Conservation (phyloP, 2,888 invertebrate species). For the Tachystola acroxantha region DNA sequence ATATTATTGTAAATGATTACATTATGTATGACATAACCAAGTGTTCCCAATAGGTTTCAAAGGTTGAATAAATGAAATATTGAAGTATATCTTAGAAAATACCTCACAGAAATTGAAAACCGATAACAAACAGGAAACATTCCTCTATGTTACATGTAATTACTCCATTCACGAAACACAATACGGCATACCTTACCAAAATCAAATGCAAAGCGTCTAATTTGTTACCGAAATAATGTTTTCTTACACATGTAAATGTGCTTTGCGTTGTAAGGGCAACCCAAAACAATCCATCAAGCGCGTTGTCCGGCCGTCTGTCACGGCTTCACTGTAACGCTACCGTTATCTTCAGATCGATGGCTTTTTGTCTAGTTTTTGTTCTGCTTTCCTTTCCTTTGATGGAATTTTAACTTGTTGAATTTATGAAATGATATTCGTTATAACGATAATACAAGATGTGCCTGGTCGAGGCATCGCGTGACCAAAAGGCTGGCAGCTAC, state of each 20-base stretch:
- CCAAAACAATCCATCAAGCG: conserved; percentile 34
- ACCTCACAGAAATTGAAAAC: too few relatives aligned
- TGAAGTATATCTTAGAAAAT: too few relatives aligned
- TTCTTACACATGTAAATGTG: conserved; percentile 16
- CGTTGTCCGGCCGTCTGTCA: conserved; percentile 26
- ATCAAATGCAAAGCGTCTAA: conserved; percentile 9
- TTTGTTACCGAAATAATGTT: conserved; percentile 8
- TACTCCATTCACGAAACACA: conserved; percentile 1
- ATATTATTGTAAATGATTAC: too few relatives aligned
- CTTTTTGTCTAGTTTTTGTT: conserved; percentile 7
- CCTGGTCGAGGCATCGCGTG: too few relatives aligned
- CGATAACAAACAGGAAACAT: background rate
- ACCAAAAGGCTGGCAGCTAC: too few relatives aligned
- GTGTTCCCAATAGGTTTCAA: too few relatives aligned
- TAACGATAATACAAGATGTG: background rate
- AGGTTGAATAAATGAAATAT: too few relatives aligned
- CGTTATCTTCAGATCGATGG: conserved; percentile 17
- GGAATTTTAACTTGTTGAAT: conserved; percentile 1
- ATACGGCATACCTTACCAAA: conserved; percentile 10
- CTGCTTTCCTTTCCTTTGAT: conserved; percentile 1
- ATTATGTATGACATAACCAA: too few relatives aligned
- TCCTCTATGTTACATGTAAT: conserved; percentile 1
- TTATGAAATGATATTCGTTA: background rate
- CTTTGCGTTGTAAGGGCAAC: conserved; percentile 19
- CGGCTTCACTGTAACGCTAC: conserved; percentile 20